Evolutionary conservation across 2,797 vertebrate species (phyloP), one percentile per base, ranked within the genome.

Genomic region (Tauraco hartlaubi): DNA sequence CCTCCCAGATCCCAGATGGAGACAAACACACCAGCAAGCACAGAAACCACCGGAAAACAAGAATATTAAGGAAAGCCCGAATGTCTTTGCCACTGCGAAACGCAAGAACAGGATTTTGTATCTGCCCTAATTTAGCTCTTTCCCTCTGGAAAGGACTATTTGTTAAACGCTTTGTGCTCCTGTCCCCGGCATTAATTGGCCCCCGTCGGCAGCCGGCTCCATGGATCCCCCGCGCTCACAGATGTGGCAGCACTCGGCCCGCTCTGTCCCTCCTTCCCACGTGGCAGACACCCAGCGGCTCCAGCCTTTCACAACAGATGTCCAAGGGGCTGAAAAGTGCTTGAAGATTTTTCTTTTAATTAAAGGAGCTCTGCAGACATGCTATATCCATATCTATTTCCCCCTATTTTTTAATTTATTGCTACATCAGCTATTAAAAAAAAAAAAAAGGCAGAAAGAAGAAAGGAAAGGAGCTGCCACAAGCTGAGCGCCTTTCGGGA

Each of bases 381-480:
- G n/a, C 7, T 85, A 54, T 55, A 73, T 85, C 80, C 58, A 83
- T 71, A 56, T 56, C 15, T 46, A 77, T 76, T 55, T 81, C 12
- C 33, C 28, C 58, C 54, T 54, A 21, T 63, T 69, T 92, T 84
- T 92, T 52, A 88, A 95, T 90, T 86, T 97, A 80, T 90, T 96
- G 92, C 92, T 92, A 90, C 75, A 72, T 96, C 82, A 94, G 89
- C 91, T 95, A 84, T 94, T 85, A 49, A 88, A 87, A 69, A 82
- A 85, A 86, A 91, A 88, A 88, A 44, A 74, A 58, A 58, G 58
- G 64, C 37, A 88, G 61, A 74, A 83, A 85, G 82, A 90, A 91
- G 87, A 95, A 97, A 87, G 85, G 72, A 91, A 91, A 19, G 78
- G 87, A 94, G 92, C 85, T 76, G 89, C 73, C 85, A 91, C 82